Evolutionary conservation across 1,140 invertebrate species (phyloP).

Genomic region (Drosophila pectinifera): DNA sequence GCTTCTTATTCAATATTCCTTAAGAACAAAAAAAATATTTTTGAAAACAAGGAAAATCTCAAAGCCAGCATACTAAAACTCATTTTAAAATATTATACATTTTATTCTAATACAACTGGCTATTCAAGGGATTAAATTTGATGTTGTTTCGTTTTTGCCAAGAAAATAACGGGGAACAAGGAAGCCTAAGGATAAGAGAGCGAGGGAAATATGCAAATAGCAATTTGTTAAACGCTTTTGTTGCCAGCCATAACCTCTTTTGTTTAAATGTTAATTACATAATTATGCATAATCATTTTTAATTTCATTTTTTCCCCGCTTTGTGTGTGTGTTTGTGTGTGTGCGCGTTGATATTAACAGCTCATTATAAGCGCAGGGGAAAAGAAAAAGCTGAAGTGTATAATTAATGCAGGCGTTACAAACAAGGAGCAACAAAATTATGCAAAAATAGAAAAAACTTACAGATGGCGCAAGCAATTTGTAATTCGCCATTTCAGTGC

Average conservation of each 20-base stretch:
- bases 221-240: conserved; percentile 75
- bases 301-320: conserved; percentile 40
- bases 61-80: too few species aligned
- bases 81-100: too few species aligned
- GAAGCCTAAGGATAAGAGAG: background rate
- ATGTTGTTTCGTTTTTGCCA: background rate
- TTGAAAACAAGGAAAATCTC: too few species aligned
- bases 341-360: conserved; percentile 71
- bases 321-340: conserved; percentile 24
- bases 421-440: conserved; percentile 62
- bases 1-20: too few species aligned
- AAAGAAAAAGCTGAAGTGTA: conserved; percentile 50
- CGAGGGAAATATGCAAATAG: conserved; percentile 62
- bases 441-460: conserved; percentile 39
- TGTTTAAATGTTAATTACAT: conserved; percentile 85
- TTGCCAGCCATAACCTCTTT: conserved; percentile 74
- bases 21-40: too few species aligned
- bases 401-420: conserved; percentile 71
- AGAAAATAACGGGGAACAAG: background rate
- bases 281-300: conserved; percentile 83
- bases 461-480: conserved; percentile 44
- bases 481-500: conserved; percentile 27
- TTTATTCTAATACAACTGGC: background rate
- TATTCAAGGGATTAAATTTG: background rate
- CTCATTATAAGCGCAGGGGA: conserved; percentile 75